Base-by-base conservation (phyloP, 92 coral and sea anemone species). In the Porites lobata region DNA sequence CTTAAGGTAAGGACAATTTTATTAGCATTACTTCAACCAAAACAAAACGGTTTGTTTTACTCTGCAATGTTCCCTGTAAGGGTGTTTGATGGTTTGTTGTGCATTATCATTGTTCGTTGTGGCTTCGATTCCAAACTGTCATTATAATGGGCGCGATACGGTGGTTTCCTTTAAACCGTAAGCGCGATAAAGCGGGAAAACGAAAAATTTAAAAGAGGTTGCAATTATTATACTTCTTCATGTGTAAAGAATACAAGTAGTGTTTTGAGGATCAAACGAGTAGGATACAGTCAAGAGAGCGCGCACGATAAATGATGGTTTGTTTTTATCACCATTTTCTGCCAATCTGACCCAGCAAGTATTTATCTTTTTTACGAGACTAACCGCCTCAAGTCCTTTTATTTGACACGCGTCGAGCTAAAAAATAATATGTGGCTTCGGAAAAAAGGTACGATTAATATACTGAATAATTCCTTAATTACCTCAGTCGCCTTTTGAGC, bases 381-480 rank as follows among this genome's bases (percentile, higher is more conserved):
- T 70, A 15, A 61, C 13, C n/a, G 69, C 53, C n/a, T 62, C 65
- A 51, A 22, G 65, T 81, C 32, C 51, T 50, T 3, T 62, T n/a
- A 50, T 43, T 13, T 3, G 51, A 6, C 22, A 22, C 47, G 18
- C 15, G 19, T 17, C 4, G 53, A 79, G 50, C 72, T n/a, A 18
- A n/a, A 38, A 38, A 52, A 73, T 73, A 54, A 21, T 21, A 21
- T 18, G 1, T 57, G 7, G 52, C 56, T 10, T 57, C 32, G 64
- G 1, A 51, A 70, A 51, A 32, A 57, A 26, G 50, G 69, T 64
- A 58, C 18, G 51, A 63, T 71, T 82, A 56, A 82, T 70, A 24
- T 53, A 57, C 69, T 70, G 77, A 82, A 82, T 82, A 82, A 70
- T 82, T n/a, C 69, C 63, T 82, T 69, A 82, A 71, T 82, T 82